Percentiles rank a stretch among this genome's conserved stretches.
Evolutionary conservation across 1,140 invertebrate genomes (phyloP).

Genomic region (Pentalonia nigronervosa): DNA sequence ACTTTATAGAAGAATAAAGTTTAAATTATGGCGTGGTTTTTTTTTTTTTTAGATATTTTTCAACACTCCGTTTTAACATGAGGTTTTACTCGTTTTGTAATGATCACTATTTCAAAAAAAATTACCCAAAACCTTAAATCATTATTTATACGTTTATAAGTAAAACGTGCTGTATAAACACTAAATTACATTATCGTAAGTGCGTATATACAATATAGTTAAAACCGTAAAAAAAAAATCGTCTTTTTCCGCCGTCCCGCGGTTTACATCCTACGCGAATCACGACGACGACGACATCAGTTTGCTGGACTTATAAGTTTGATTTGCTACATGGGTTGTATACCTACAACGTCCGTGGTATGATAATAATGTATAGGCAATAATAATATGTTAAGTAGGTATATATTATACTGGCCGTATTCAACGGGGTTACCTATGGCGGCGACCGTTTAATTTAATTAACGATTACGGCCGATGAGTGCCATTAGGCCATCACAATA

Average conservation of each 20-base stretch:
- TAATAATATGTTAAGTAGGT: neutral
- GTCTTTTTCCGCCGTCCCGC: neutral
- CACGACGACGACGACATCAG: neutral
- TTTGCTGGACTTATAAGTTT: neutral
- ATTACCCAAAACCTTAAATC: neutral
- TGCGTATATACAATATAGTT: no score
- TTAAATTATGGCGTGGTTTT: no score
- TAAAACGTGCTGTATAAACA: no score
- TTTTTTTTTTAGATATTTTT: neutral
- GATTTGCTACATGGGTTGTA: neutral
- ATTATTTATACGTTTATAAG: no score
- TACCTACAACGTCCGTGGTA: neutral
- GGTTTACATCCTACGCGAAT: neutral
- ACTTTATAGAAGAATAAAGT: neutral
- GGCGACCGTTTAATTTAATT: neutral
- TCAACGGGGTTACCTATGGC: neutral
- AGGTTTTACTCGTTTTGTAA: neutral
- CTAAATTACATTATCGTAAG: no score
- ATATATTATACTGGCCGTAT: neutral
- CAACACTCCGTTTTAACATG: neutral
- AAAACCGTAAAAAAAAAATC: neutral
- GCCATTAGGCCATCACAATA: neutral
- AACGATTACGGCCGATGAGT: neutral
- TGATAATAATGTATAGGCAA: neutral
- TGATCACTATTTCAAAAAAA: neutral